Percentiles rank a stretch among this genome's conserved stretches.
Conservation (phyloP, 53 echinoderm and acorn worm genomes). For the Paelopatides confundens region DNA sequence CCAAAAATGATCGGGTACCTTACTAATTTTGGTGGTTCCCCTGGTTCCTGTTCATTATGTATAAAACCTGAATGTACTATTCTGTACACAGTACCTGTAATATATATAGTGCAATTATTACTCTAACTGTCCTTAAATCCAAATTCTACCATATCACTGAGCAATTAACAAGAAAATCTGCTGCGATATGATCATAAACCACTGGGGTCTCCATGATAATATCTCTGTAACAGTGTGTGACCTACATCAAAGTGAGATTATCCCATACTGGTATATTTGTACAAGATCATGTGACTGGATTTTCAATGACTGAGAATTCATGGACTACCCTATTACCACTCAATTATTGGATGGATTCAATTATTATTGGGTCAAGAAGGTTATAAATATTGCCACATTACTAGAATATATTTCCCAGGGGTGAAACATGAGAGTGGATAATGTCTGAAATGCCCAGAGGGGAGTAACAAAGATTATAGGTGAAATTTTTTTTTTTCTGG, state of each 20-base stretch:
- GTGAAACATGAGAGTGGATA: slow-evolving; percentile 7
- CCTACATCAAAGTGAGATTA: background rate
- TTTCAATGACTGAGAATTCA: background rate
- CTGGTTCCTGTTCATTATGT: no score
- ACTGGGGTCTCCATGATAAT: background rate
- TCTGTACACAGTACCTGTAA: no score
- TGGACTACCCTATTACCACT: background rate
- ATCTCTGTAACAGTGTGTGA: background rate
- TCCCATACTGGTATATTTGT: background rate
- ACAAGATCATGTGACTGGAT: background rate
- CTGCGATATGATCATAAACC: background rate
- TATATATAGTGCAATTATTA: no score
- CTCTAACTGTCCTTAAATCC: no score
- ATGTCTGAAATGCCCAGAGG: slow-evolving; percentile 15
- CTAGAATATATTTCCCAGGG: slow-evolving; percentile 19
- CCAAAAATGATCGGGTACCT: no score
- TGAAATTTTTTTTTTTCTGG: slow-evolving; percentile 1
- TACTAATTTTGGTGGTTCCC: no score
- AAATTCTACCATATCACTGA: no score
- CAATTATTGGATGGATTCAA: slow-evolving; percentile 38
- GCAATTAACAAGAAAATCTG: no score
- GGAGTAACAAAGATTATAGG: background rate
- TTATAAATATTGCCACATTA: slow-evolving; percentile 21
- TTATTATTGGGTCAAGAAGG: slow-evolving; percentile 28
- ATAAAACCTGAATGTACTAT: no score